Base-by-base conservation (phyloP, 2,113 vertebrate species). In the Urocynchramus pylzowi region DNA sequence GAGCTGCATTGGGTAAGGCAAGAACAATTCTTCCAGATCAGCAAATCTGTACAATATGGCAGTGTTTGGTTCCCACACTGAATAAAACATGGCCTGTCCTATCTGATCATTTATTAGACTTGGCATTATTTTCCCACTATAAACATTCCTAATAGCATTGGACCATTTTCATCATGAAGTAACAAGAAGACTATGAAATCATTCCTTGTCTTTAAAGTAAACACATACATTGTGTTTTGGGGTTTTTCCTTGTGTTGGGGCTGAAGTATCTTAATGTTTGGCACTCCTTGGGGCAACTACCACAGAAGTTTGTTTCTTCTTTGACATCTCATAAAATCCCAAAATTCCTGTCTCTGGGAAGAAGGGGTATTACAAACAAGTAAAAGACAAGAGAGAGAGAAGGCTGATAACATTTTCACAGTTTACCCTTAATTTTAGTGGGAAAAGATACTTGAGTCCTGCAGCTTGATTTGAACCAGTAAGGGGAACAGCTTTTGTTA, bases 11-110 rank as follows among this genome's bases (percentile, higher is more conserved):
- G 84, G 19, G 5, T 74, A 88, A 87, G 63, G 84, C 89, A 95
- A 94, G 81, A 75, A 89, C 44, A 10, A 93, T 94, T 91, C 87
- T 77, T 95, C 89, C 68, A 53, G 91, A 74, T 80, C 79, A 60
- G 84, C 73, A 83, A 74, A 44, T 50, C 80, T 70, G 86, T 59
- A 69, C 45, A 96, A 94, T 89, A 84, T 57, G 53, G 84, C 85
- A 79, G 83, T 37, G 68, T 86, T 95, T 56, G 30, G 54, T 95
- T 97, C 92, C 42, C 75, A 87, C 89, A 94, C 84, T 91, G 87
- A 93, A 96, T 96, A 94, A 95, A 96, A 96, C 88, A 70, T 82
- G 33, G 57, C 65, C 78, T 89, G 71, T 94, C 75, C 87, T 80
- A 68, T 1, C 47, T 2, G 1, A 84, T 87, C 59, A 13, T 88